Evolutionary conservation across 1,140 invertebrate species (phyloP), one percentile per base, ranked within the genome.

Genomic region (Drosophila pruinosa): DNA sequence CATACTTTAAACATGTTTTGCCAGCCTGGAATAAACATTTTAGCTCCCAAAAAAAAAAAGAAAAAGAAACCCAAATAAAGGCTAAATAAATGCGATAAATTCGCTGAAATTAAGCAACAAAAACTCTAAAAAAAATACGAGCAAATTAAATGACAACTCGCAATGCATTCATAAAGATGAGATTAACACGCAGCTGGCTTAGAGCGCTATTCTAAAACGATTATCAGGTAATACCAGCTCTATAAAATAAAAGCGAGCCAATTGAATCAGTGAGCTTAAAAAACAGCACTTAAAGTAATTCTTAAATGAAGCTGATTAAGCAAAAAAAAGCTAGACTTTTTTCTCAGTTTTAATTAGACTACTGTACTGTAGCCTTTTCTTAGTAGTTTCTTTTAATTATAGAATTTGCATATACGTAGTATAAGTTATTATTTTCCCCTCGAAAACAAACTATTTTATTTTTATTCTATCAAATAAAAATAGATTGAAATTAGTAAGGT

Each of bases 1-100:
- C 81, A 86, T 85, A 76, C 77, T 81, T 85, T 81, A 80, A 85
- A 81, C 77, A 81, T 85, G 81, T 85, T 86, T 70, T 83, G 57
- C 67, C 54, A 69, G 63, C 45, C 47, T 52, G 59, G 65, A 63
- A 68, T 62, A 67, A 76, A 62, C 57, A 59, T 54, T 39, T 15
- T 17, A 17, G 3, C 12, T 3, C 21, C 12, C 31, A 26, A 22
- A 6, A 39, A 31, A 52, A 38, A 31, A 19, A 41, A 21, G 17
- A 45, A 21, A 21, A 12, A 14, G 36, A 15, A 14, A 43, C 15
- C 8, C 41, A 28, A 22, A 48, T 50, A 28, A 43, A 54, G 61
- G 39, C 17, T 19, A 31, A 24, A 63, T 75, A 80, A 78, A 79
- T 78, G 75, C 75, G 50, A 76, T 73, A 83, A 79, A 85, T 76